These are phyloP conservation scores for Penaeus japonicus DNA, from an alignment of 1,140 invertebrate species.

Conservation along the genomic window DNA sequence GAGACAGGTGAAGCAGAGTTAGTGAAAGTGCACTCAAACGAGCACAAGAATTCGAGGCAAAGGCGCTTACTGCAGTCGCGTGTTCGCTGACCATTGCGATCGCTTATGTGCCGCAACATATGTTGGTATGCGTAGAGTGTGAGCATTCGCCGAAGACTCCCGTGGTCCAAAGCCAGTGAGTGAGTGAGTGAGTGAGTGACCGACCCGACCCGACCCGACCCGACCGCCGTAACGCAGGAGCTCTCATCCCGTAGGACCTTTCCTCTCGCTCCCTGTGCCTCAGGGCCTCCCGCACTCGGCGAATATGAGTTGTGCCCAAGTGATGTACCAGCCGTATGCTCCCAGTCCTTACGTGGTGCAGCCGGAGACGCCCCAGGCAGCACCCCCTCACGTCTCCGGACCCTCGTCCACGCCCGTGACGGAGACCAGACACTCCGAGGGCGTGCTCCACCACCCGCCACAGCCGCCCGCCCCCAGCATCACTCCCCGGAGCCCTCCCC, in stretches of 20 bases:
- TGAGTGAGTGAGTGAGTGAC: not conserved
- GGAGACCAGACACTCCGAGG: slow-evolving; percentile 20
- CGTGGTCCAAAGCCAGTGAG: not conserved
- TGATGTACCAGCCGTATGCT: slow-evolving; percentile 46
- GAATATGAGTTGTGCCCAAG: slow-evolving; percentile 48
- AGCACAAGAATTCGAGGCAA: not conserved
- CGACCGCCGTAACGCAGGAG: not conserved
- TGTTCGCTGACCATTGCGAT: not conserved
- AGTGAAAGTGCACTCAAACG: not conserved
- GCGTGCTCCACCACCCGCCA: not conserved
- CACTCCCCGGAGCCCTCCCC: slow-evolving; percentile 15
- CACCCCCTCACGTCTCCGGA: slow-evolving; percentile 6
- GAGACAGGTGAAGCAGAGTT: not conserved
- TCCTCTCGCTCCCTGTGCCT: not conserved
- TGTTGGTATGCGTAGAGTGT: not conserved
- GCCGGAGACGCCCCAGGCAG: slow-evolving; percentile 23
- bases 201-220: not conserved
- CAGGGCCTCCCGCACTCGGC: not conserved
- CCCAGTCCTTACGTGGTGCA: slow-evolving; percentile 40
- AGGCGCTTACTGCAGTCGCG: not conserved
- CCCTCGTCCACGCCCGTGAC: slow-evolving; percentile 18
- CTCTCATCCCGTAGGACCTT: not conserved
- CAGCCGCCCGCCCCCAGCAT: not conserved
- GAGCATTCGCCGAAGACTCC: not conserved
- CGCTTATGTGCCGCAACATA: not conserved